A percentile compares a stretch with the other conserved stretches of the same genome.
These are phyloP conservation scores for Argyresthia albistria DNA, from an alignment of 2,888 invertebrate genomes.

Conservation along the genomic window DNA sequence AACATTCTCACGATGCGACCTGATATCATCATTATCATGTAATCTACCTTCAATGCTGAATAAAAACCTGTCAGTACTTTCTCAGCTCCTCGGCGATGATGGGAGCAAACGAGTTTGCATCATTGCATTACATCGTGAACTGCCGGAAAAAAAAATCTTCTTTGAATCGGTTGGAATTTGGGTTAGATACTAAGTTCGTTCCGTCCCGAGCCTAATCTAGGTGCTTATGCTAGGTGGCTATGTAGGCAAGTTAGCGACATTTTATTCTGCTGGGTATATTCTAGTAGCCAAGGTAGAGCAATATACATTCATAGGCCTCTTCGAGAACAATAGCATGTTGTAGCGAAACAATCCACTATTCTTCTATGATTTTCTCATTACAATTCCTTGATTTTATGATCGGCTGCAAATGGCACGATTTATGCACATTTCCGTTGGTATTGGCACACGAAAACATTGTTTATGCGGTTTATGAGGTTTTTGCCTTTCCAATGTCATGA, in stretches of 20 bases:
- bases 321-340: background rate
- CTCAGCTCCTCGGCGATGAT: slow-evolving; percentile 2
- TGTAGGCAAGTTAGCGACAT: too few relatives aligned
- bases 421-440: background rate
- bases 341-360: background rate
- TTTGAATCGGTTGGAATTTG: too few relatives aligned
- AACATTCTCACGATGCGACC: background rate
- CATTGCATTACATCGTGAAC: background rate
- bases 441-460: background rate
- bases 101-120: background rate
- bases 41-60: background rate
- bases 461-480: background rate
- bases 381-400: too few relatives aligned
- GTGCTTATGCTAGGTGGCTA: too few relatives aligned
- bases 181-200: too few relatives aligned
- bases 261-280: too few relatives aligned
- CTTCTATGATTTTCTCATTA: background rate
- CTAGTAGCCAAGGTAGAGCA: too few relatives aligned
- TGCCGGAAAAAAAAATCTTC: too few relatives aligned
- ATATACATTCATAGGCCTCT: background rate
- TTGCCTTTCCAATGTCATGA: background rate
- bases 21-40: background rate
- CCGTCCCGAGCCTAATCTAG: too few relatives aligned
- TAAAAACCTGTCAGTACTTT: slow-evolving; percentile 5
- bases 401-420: background rate